Conservation (phyloP, 2,113 vertebrate genomes). For the Psephotus haematonotus region DNA sequence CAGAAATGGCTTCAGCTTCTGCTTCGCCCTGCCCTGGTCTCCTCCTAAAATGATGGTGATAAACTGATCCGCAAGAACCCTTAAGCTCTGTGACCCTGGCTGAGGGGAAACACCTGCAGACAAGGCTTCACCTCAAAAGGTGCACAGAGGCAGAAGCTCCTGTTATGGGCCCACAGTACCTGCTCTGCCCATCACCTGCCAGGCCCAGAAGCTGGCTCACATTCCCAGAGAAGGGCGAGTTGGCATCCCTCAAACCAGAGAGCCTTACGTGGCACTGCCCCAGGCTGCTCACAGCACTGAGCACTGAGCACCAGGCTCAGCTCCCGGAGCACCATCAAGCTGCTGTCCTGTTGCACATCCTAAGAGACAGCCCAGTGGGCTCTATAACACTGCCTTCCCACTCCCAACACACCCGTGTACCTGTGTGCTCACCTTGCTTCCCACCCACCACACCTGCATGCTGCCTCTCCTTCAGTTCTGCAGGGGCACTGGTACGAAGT, state of each 20-base stretch:
- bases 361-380: neutral
- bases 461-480: neutral
- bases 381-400: neutral
- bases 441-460: neutral
- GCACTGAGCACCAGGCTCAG: neutral
- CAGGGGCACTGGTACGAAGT: neutral
- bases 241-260: neutral
- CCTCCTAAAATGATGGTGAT: neutral
- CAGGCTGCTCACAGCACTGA: neutral
- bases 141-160: neutral
- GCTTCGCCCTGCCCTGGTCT: neutral
- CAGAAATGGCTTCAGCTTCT: accelerated
- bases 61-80: accelerated
- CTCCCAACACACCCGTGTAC: neutral
- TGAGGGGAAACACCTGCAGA: accelerated
- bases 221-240: neutral
- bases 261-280: neutral
- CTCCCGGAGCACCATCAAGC: neutral
- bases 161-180: neutral
- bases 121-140: neutral
- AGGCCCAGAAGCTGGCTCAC: neutral
- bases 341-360: neutral
- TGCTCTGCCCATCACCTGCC: neutral
- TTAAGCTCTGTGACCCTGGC: neutral
- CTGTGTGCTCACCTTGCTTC: neutral